These are phyloP conservation scores for Pseudoatta argentina DNA, from an alignment of 1,140 invertebrate genomes.

Conservation along the genomic window DNA sequence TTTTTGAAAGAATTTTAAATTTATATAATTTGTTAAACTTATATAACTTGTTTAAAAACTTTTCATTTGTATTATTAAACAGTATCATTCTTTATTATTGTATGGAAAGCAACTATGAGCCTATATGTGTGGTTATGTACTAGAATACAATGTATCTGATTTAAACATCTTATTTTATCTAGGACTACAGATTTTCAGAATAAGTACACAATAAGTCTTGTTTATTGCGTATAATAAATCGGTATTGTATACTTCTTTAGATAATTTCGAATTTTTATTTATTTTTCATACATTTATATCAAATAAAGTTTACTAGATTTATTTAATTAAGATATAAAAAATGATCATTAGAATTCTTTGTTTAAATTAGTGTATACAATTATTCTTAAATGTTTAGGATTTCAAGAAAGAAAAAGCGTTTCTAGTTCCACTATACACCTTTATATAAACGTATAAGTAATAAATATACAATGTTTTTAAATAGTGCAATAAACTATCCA, in stretches of 20 bases:
- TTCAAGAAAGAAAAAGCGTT: not conserved
- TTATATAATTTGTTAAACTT: too few relatives aligned
- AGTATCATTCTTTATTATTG: not conserved
- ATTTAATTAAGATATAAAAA: constrained; percentile 10
- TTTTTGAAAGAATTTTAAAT: not conserved
- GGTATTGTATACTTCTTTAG: not conserved
- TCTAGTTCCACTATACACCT: not conserved
- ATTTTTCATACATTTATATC: not conserved
- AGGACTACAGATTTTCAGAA: not conserved
- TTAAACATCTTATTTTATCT: not conserved
- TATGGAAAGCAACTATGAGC: not conserved
- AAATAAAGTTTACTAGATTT: not conserved
- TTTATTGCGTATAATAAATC: constrained; percentile 3
- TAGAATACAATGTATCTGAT: not conserved
- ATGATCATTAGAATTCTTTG: not conserved
- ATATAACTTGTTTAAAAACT: not conserved
- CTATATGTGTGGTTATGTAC: not conserved
- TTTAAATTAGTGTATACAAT: not conserved
- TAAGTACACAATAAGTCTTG: not conserved
- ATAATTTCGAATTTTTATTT: not conserved
- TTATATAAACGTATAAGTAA: not conserved
- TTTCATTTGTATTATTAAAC: not conserved
- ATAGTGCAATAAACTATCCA: not conserved
- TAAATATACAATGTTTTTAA: not conserved
- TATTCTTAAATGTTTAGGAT: not conserved